A percentile compares a stretch with the other conserved stretches of the same genome.
Conservation (phyloP, 2,888 invertebrate genomes). For the Pachycephus smyrnensis region DNA sequence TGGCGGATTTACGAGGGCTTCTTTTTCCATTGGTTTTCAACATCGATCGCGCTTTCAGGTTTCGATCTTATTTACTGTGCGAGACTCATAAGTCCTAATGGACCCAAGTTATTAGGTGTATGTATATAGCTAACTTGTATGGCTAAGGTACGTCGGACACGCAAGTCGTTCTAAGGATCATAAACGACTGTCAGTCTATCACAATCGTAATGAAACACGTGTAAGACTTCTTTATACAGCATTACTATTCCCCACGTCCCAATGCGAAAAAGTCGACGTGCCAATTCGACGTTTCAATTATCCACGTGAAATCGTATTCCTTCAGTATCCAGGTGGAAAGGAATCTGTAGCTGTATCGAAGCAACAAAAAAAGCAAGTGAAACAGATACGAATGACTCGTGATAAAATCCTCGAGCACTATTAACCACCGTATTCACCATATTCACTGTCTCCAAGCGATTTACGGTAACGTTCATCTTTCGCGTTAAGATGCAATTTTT, state of each 20-base stretch:
- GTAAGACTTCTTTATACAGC: neutral
- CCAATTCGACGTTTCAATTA: neutral
- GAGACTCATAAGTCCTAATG: too few relatives aligned
- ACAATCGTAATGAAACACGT: neutral
- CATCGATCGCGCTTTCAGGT: neutral
- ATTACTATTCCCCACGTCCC: neutral
- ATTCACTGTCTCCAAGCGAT: neutral
- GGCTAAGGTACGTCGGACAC: neutral
- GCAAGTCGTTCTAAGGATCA: neutral
- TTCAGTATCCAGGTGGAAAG: neutral
- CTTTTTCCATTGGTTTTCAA: neutral
- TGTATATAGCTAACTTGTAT: neutral
- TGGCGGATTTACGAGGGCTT: too few relatives aligned
- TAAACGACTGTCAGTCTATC: neutral
- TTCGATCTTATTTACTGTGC: neutral
- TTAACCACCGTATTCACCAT: neutral
- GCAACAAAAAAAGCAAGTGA: neutral
- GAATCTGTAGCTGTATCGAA: neutral
- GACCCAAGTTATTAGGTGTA: neutral
- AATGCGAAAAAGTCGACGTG: neutral
- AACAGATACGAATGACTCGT: neutral
- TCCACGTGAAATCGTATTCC: neutral
- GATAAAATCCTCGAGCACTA: neutral
- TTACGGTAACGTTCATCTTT: neutral
- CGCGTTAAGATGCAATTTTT: neutral